A percentile compares a stretch with the other conserved stretches of the same genome.
These are phyloP conservation scores for Empis livida DNA, from an alignment of 2,888 invertebrate genomes.

Conservation along the genomic window DNA sequence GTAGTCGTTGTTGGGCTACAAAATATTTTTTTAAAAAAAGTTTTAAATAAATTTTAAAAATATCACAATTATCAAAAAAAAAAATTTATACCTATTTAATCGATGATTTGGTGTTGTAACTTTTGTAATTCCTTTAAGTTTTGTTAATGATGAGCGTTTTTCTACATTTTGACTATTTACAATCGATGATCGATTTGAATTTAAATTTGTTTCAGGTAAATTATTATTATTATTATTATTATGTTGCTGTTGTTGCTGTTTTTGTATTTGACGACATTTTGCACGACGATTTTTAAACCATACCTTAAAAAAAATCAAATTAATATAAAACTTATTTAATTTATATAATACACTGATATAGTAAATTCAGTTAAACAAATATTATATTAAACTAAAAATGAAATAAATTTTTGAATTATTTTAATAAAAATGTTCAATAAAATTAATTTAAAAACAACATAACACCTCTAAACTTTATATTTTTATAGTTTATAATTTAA, in stretches of 20 bases:
- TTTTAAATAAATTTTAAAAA: background rate
- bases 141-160: constrained; percentile 7
- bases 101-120: constrained; percentile 9
- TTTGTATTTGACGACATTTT: constrained; percentile 74
- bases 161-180: constrained; percentile 2
- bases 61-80: background rate
- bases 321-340: too few species aligned
- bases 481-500: too few species aligned
- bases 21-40: background rate
- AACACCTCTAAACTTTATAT: too few species aligned
- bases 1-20: background rate
- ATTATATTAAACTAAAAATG: too few species aligned
- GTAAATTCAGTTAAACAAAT: too few species aligned
- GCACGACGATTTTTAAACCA: constrained; percentile 96
- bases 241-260: constrained; percentile 34
- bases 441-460: background rate
- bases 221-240: constrained; percentile 5
- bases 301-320: constrained; percentile 46
- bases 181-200: constrained; percentile 10
- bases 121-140: constrained; percentile 8
- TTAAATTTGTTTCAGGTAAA: constrained; percentile 8
- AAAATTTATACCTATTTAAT: constrained; percentile 8
- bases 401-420: too few species aligned
- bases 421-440: background rate
- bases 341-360: too few species aligned